Base-by-base conservation (phyloP, 2,113 vertebrate species). In the Ammospiza nelsoni region DNA sequence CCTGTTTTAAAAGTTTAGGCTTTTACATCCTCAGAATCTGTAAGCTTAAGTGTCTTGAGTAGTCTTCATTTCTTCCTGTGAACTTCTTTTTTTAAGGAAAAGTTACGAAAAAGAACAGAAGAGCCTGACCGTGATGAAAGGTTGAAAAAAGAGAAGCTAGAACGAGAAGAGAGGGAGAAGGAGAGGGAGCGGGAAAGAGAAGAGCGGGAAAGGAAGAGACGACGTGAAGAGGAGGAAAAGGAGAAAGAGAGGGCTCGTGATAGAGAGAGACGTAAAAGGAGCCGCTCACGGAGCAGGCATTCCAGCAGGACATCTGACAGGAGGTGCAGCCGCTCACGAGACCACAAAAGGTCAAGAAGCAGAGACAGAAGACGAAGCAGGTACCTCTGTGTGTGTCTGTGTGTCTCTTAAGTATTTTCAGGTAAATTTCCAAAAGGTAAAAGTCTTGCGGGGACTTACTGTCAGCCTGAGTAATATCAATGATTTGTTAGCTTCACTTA, bases 331-430 rank as follows among this genome's bases (percentile, higher is more conserved):
- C 97, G 99, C 35, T 99, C 99, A 69, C 98, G 99, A 76, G 99
- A 99, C 86, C 98, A 99, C 94, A 99, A 98, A 95, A 97, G 99
- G 79, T 99, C 99, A 92, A 98, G 99, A 97, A 99, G 99, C 98
- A 98, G 98, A 95, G 99, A 99, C 33, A 98, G 99, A 90, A 99
- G 98, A 95, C 98, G 99, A 89, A 99, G 99, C 99, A 99, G 99
- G 99, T 99, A 93, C 0, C 5, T 41, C 2, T 15, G 9, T 9
- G 9, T 74, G 21, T 48, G 12, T 44, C 16, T 63, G 7, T 15
- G 29, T 37, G 23, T 54, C 22, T 58, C 9, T 21, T 5, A 12
- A 71, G 37, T 41, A 23, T 71, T 49, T 74, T 54, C 13, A 7
- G 6, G 2, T 7, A 29, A 62, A 28, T 89, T 69, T 2, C 6